A percentile compares a stretch with the other conserved stretches of the same genome.
Conservation (phyloP, 1,140 invertebrate species). For the Aphaenogaster ashmeadi region DNA sequence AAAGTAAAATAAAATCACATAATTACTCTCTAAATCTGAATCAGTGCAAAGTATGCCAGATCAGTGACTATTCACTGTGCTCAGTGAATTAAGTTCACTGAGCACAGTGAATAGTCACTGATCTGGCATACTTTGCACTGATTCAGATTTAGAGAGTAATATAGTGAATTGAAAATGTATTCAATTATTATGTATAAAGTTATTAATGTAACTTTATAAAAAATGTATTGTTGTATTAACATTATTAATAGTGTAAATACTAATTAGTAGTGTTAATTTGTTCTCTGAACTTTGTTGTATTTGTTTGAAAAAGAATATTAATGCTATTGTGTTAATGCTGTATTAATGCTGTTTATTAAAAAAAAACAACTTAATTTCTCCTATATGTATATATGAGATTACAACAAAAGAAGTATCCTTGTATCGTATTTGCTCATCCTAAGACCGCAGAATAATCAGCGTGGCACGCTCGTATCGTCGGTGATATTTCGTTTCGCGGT, state of each 20-base stretch:
- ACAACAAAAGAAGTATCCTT: background rate
- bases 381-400: background rate
- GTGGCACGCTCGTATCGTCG: slow-evolving; percentile 25
- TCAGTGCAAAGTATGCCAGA: no score
- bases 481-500: slow-evolving; percentile 63
- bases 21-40: no score
- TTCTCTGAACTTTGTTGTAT: background rate
- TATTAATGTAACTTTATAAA: background rate
- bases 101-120: no score
- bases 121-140: no score
- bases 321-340: background rate
- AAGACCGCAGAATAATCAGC: slow-evolving; percentile 55
- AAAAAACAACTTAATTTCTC: background rate
- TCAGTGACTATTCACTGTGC: no score
- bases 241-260: no score
- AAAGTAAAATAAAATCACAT: background rate
- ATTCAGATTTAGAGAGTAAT: no score
- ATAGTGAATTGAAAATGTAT: background rate
- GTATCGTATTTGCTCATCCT: background rate
- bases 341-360: background rate
- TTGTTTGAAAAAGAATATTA: background rate
- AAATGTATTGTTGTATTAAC: background rate
- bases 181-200: background rate
- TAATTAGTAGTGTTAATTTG: background rate
- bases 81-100: no score